phyloP scores from a whole-genome alignment of 2,797 vertebrate genomes.

The Petrocephalus schoutedeni region DNA sequence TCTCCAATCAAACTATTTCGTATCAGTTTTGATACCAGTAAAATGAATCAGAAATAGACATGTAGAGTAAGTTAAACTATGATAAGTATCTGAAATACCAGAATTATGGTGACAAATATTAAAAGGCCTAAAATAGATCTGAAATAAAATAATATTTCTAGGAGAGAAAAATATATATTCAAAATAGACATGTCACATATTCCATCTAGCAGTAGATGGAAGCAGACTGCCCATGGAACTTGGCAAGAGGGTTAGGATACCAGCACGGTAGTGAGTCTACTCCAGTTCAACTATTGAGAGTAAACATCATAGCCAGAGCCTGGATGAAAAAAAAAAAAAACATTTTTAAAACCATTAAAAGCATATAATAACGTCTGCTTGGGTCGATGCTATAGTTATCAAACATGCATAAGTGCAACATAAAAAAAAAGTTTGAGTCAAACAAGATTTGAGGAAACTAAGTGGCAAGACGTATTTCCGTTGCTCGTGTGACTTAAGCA shows the following conservation, averaged over 20 bases:
- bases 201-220: neutral
- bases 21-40: neutral
- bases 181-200: neutral
- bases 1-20: neutral
- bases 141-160: neutral
- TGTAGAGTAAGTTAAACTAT: neutral
- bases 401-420: neutral
- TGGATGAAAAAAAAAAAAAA: neutral
- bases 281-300: neutral
- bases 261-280: neutral
- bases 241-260: neutral
- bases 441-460: neutral
- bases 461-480: neutral
- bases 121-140: neutral
- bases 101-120: neutral
- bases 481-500: neutral
- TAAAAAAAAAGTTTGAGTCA: neutral
- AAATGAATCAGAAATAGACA: neutral
- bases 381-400: neutral
- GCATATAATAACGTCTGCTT: neutral
- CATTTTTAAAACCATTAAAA: neutral
- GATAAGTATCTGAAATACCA: neutral
- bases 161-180: neutral
- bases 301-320: neutral
- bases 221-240: neutral